Evolutionary conservation across 2,113 vertebrate species (phyloP), one percentile per base, ranked within the genome.

Genomic region (Serinus canaria): DNA sequence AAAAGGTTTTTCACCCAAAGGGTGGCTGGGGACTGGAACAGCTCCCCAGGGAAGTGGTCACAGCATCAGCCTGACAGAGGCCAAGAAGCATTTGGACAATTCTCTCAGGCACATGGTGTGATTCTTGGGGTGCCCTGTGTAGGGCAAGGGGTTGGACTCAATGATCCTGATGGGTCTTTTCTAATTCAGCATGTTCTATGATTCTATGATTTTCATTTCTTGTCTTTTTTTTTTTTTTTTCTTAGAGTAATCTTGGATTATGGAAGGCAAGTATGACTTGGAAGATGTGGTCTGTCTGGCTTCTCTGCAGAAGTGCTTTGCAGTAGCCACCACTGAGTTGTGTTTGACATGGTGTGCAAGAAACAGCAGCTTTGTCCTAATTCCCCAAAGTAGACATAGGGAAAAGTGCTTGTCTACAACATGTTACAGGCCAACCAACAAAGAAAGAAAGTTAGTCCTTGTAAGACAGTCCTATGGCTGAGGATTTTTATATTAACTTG

Each of bases 401-500:
- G 37, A 80, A 91, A 87, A 43, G 46, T 79, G 47, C 31, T 76
- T 72, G 46, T 27, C 50, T 62, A 52, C 16, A 35, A 49, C 12
- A 16, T 22, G 43, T 83, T 79, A 15, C 43, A 88, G 59, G 23
- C 46, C 63, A 86, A 50, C 31, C 37, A 83, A 74, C 43, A 73
- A 83, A 83, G 46, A 76, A 79, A 68, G 64, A 49, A 84, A 73
- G 49, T 56, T 24, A 82, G 16, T 73, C 41, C 25, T 90, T 76
- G 46, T 83, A 90, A 85, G 58, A 78, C 24, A 1, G 50, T 93
- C 46, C 50, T 77, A 31, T 50, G 63, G 70, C 25, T 1, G 12
- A 66, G 6, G 67, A 88, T 63, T 95, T 90, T 90, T 80, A 60
- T 76, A 89, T 88, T 83, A 81, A 88, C 63, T 88, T 90, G 21